These are phyloP conservation scores for Mus minutoides DNA, from an alignment of 2,797 vertebrate species.

Conservation along the genomic window DNA sequence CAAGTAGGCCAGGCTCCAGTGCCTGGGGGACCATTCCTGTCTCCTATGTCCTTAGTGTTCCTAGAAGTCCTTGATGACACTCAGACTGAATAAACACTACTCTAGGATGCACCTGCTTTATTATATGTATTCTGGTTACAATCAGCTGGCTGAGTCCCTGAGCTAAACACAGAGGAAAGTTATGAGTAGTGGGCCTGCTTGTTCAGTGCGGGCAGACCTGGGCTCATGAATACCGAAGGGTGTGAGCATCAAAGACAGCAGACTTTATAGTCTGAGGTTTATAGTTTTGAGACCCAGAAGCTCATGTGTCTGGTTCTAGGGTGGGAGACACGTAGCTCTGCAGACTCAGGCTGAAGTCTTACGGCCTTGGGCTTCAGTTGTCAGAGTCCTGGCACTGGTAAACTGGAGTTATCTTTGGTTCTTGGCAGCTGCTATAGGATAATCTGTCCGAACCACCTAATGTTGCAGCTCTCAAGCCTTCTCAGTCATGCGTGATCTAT, in stretches of 20 bases:
- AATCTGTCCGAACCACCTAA: neutral
- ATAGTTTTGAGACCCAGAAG: neutral
- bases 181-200: neutral
- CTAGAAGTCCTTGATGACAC: neutral
- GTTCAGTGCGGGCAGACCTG: neutral
- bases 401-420: neutral
- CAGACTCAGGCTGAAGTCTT: neutral
- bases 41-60: neutral
- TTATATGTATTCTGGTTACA: too few relatives aligned
- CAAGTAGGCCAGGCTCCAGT: rapidly evolving
- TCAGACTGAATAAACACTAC: too few relatives aligned
- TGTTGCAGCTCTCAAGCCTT: neutral
- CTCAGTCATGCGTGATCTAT: too few relatives aligned
- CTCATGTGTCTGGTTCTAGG: neutral
- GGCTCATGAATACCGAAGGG: neutral
- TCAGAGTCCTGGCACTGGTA: neutral
- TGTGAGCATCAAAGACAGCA: too few relatives aligned
- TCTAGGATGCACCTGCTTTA: neutral
- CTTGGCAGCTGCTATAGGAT: neutral
- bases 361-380: too few relatives aligned
- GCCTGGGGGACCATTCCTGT: too few relatives aligned
- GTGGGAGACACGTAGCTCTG: neutral
- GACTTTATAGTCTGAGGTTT: neutral
- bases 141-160: neutral
- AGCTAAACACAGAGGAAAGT: neutral